Base-by-base conservation (phyloP, 2,113 vertebrate genomes). In the Peromyscus californicus region DNA sequence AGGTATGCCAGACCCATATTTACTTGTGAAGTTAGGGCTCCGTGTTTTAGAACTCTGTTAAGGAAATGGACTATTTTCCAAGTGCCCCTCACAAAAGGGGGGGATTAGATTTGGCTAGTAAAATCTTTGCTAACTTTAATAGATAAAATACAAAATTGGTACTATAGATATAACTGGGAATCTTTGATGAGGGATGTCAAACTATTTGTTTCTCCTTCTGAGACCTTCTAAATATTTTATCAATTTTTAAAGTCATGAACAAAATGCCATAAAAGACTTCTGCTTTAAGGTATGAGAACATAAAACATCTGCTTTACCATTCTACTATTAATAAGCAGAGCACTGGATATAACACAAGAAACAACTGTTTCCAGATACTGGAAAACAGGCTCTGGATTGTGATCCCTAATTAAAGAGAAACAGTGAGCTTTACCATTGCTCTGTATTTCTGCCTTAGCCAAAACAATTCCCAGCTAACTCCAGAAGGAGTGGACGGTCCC, bases 51-150 rank as follows among this genome's bases (percentile, higher is more conserved):
- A 74, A 65, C 61, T 97, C 31, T 21, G 13, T 84, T 57, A 85
- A 91, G 33, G 51, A 91, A 24, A 85, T 89, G 9, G 82, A 80
- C 51, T 94, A 89, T 94, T 93, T 92, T 94, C 45, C n/a, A 91
- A 75, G 26, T 91, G 39, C 45, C 59, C 89, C 57, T 85, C 29
- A 67, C 74, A 54, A 72, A 70, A 3, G 39, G 16, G 31, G 16
- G 9, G 22, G 67, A 17, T 1, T 3, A 31, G 91, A 48, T 83
- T 67, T 95, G 33, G 54, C 59, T 72, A 86, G 42, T 59, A 24
- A 13, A 79, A n/a, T 84, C 39, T 95, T 92, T 19, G 33, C 80
- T 79, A 78, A 93, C 24, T 84, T 15, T 83, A 87, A 21, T 31
- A n/a, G 16, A 39, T 83, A 33, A 75, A 86, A 91, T 93, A 63